Evolutionary conservation across 2,888 invertebrate genomes (phyloP), one percentile per base, ranked within the genome.

Genomic region (Sylvicola fuscatus): DNA sequence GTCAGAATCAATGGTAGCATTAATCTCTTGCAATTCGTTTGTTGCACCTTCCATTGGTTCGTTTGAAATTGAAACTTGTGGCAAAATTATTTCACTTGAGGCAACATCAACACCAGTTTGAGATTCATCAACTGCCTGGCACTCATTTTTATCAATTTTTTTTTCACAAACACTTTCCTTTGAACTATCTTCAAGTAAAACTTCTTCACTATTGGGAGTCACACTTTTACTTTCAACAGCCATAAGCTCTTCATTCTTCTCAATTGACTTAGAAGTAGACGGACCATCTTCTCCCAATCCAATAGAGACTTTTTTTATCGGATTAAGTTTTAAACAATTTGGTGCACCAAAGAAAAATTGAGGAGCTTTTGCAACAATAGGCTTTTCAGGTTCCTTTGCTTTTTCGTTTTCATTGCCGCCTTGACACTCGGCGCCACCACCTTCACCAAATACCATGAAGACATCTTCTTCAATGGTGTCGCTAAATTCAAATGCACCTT

Each of bases 401-500:
- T 52, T 53, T 2, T 46, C 44, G 7, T 34, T 39, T 30, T 62
- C 68, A 56, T 82, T 83, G 2, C 82, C 83, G 3, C 78, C 77
- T 39, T 74, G 62, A 50, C 78, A 81, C 17, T 77, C 75, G 14
- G 53, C 59, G 3, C 84, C 86, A 44, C 56, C 66, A 29, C 84
- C 86, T 47, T 71, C 71, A 1, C 81, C 82, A 44, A 62, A 66
- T 48, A 83, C 64, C 52, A 65, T 70, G 60, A 77, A 62, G 1
- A 76, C 60, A 1, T 72, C 67, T 56, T 84, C 86, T 47, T 72
- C 72, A 37, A 84, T 74, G 43, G 66, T 68, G 48, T 81, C 81
- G 16, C 79, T 71, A 34, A 78, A 49, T 14, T 38, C 37, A 30
- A 3, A 32, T 14, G 14, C 15, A 38, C 64, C 64, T 41, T 75